Evolutionary conservation across 1,140 invertebrate genomes (phyloP), one percentile per base, ranked within the genome.

Genomic region (Littorina saxatilis): DNA sequence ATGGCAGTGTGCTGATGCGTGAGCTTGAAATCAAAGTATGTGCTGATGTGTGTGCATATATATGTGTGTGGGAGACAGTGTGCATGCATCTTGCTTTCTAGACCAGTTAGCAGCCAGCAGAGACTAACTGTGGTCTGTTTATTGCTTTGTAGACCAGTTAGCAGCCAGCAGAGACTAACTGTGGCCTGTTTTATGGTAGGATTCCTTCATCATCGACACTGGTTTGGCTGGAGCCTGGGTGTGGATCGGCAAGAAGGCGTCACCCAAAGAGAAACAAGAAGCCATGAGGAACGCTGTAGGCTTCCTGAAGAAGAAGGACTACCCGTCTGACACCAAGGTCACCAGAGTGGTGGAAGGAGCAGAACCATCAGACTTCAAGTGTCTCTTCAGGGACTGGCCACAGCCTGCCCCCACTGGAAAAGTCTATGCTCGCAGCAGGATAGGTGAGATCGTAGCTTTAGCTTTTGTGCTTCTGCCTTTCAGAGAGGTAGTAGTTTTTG

Each of bases 231-330:
- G 97, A 0, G 95, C 98, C 80, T 99, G 97, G 97, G 95, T 97
- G 1, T 99, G 98, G 98, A 95, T 97, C 11, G 98, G 98, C 0
- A 94, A 94, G 89, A 92, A 95, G 84, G 94, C 96, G 55, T 95
- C 93, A 70, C 93, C 92, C 50, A 95, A 94, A 84, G 96, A 96
- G 91, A 94, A 95, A 84, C 93, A 94, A 35, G 96, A 95, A 92
- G 96, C 96, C 0, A 95, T 98, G 92, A 94, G 96, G 85, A 97
- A 97, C 88, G 96, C 96, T 0, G 94, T 97, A 32, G 97, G 97
- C 0, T 97, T 98, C 89, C 95, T 97, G 0, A 96, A 96, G 72
- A 98, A 98, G 90, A 98, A 98, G 87, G 95, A 95, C 37, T 96
- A 98, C 90, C 94, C 95, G 0, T 94, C 94, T 29, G 92, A 94